These are phyloP conservation scores for Sebastes kiyomatsui DNA, from an alignment of 2,797 vertebrate species.

Conservation along the genomic window DNA sequence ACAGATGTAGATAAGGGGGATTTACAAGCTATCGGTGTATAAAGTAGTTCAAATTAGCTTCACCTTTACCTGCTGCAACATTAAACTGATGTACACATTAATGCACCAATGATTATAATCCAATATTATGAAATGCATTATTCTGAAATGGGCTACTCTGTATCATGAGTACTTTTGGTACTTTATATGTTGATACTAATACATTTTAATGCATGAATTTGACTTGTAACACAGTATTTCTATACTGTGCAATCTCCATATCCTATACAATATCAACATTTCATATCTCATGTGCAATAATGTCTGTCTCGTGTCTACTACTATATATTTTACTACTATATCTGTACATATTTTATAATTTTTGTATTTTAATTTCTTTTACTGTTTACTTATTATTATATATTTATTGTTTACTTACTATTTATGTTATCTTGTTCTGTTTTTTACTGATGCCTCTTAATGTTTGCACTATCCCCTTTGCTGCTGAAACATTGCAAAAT, in stretches of 20 bases:
- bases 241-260: not conserved
- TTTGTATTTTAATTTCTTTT: not conserved
- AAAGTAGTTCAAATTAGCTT: not conserved
- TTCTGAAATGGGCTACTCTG: not conserved
- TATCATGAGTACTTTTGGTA: not conserved
- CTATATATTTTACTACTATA: too few species aligned
- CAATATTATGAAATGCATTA: not conserved
- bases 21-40: not conserved
- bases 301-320: too few species aligned
- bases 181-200: not conserved
- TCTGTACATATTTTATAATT: not conserved
- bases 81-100: not conserved
- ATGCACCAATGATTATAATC: too few species aligned
- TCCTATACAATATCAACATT: too few species aligned
- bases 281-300: too few species aligned
- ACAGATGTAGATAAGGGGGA: not conserved
- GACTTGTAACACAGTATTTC: not conserved
- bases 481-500: too few species aligned
- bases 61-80: not conserved
- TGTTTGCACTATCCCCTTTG: too few species aligned
- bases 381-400: not conserved
- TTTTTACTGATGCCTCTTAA: too few species aligned
- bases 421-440: too few species aligned
- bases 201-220: not conserved
- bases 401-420: too few species aligned